phyloP scores from a whole-genome alignment of 2,888 invertebrate species.

The Lydus trimaculatus region DNA sequence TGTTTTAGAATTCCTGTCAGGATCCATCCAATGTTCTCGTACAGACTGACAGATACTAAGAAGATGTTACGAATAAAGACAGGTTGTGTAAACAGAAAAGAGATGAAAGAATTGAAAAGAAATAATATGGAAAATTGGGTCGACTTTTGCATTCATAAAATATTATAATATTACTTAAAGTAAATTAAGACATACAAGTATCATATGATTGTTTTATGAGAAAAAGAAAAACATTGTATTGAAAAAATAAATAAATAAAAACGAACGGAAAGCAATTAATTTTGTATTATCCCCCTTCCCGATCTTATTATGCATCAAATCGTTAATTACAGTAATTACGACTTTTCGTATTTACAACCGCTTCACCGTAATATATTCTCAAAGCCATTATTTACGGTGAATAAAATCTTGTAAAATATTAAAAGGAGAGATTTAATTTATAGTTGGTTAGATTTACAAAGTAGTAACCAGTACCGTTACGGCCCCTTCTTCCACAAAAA shows the following conservation, averaged over 20 bases:
- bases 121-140: constrained; percentile 15
- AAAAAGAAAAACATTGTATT: neutral
- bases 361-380: constrained; percentile 24
- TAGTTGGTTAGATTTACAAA: constrained; percentile 14
- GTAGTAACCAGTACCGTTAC: constrained; percentile 3
- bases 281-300: constrained; percentile 26
- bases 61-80: neutral
- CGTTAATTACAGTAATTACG: constrained; percentile 32
- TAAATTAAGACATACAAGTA: constrained; percentile 11
- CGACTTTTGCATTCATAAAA: constrained; percentile 3
- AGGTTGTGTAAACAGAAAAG: neutral
- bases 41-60: neutral
- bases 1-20: neutral
- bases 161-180: neutral
- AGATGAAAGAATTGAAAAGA: neutral
- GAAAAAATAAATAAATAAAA: constrained; percentile 8
- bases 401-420: constrained; percentile 28
- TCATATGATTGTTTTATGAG: neutral
- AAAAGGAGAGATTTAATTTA: constrained; percentile 29
- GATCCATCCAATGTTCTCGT: constrained; percentile 1
- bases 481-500: neutral
- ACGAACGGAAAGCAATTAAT: constrained; percentile 28
- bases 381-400: constrained; percentile 24
- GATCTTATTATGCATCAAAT: constrained; percentile 32
- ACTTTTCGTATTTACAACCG: constrained; percentile 29